A percentile compares a stretch with the other conserved stretches of the same genome.
Conservation (phyloP, 2,888 invertebrate species). For the Oscheius sp. region DNA sequence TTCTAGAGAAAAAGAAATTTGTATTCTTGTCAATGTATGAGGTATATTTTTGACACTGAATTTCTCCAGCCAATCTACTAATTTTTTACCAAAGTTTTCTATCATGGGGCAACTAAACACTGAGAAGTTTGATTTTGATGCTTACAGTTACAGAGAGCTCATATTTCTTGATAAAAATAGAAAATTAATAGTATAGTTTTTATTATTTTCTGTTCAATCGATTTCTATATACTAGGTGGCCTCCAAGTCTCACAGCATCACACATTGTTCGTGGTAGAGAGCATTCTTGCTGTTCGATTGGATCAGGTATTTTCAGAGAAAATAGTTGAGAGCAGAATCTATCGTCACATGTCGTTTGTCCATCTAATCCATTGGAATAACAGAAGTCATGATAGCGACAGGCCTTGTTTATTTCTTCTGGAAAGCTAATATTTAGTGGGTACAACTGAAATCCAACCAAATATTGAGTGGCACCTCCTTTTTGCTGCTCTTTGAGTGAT, state of each 20-base stretch:
- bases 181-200: too few species aligned
- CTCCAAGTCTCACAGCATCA: conserved; percentile 24
- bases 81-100: too few species aligned
- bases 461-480: conserved; percentile 8
- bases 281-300: conserved; percentile 5
- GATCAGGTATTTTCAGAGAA: conserved; percentile 13
- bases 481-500: conserved; percentile 27
- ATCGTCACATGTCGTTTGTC: conserved; percentile 25
- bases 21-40: too few species aligned
- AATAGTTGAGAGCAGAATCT: conserved; percentile 23
- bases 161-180: too few species aligned
- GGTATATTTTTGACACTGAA: too few species aligned
- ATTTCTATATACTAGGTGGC: conserved; percentile 20
- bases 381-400: conserved; percentile 32
- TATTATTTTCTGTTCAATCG: too few species aligned
- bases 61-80: too few species aligned
- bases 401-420: conserved; percentile 19
- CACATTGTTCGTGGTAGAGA: conserved; percentile 23
- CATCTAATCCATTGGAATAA: conserved; percentile 30
- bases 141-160: too few species aligned
- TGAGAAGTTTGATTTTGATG: too few species aligned
- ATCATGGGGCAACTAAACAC: too few species aligned
- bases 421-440: not conserved
- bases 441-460: conserved; percentile 14
- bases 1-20: too few species aligned